Evolutionary conservation across 2,797 vertebrate species (phyloP).

Genomic region (Rhadinocentrus ornatus): DNA sequence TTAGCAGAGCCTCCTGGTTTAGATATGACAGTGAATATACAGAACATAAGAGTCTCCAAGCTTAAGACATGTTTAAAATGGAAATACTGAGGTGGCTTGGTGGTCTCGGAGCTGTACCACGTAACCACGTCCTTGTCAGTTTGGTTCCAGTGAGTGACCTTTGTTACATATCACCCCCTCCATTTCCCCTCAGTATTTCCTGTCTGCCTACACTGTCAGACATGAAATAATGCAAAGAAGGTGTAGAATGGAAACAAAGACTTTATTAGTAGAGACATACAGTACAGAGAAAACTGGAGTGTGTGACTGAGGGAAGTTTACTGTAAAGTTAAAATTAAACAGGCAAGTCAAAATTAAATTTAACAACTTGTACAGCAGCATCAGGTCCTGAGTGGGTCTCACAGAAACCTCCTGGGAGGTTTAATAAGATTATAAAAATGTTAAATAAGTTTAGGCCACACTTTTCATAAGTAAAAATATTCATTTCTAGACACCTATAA

Average conservation of each 20-base stretch:
- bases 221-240: constrained; percentile 16
- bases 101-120: constrained; percentile 6
- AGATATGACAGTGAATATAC: not conserved
- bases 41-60: too few species aligned
- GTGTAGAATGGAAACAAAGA: constrained; percentile 20
- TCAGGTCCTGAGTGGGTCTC: too few species aligned
- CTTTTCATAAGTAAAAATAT: too few species aligned
- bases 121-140: constrained; percentile 13
- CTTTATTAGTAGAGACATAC: not conserved
- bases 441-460: too few species aligned
- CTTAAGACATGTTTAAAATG: constrained; percentile 10
- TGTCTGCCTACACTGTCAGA: constrained; percentile 15
- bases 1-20: not conserved
- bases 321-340: not conserved
- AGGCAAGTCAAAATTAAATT: not conserved
- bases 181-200: constrained; percentile 32
- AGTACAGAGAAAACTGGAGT: not conserved
- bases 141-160: constrained; percentile 19
- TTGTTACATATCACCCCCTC: constrained; percentile 15
- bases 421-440: too few species aligned
- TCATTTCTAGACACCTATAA: too few species aligned
- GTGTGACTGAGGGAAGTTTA: not conserved
- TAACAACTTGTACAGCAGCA: too few species aligned
- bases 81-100: constrained; percentile 22
- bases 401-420: too few species aligned